These are phyloP conservation scores for Meloidogyne chitwoodi DNA, from an alignment of 1,140 invertebrate genomes.

Conservation along the genomic window DNA sequence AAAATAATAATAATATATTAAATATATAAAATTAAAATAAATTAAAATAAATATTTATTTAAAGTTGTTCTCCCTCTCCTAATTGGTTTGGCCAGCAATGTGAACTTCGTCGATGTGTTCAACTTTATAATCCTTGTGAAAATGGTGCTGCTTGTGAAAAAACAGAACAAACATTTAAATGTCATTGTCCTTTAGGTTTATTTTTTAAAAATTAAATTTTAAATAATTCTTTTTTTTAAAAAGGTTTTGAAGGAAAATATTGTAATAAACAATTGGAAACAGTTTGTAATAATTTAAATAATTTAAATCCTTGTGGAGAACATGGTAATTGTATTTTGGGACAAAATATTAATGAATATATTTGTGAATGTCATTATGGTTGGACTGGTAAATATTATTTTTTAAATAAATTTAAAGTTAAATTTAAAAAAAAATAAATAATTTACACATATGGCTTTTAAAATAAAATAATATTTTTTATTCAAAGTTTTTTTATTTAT, in stretches of 20 bases:
- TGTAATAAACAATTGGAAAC: constrained; percentile 16
- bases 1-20: background rate
- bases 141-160: constrained; percentile 12
- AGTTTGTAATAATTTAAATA: constrained; percentile 4
- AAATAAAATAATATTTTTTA: background rate
- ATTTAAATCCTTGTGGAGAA: background rate
- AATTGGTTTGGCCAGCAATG: constrained; percentile 14
- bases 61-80: background rate
- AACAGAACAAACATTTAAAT: constrained; percentile 8
- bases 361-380: constrained; percentile 21
- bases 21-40: background rate
- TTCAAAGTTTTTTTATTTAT: background rate
- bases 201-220: background rate
- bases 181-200: constrained; percentile 12
- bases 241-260: constrained; percentile 18
- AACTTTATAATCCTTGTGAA: constrained; percentile 4
- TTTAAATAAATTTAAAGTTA: background rate
- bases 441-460: background rate
- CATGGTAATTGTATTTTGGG: constrained; percentile 19
- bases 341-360: constrained; percentile 2
- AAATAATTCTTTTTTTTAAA: background rate
- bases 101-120: constrained; percentile 1
- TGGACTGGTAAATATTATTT: constrained; percentile 13
- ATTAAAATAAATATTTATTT: background rate
- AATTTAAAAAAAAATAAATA: background rate